Base-by-base conservation (phyloP, 2,888 invertebrate species). In the Dryococelus australis region DNA sequence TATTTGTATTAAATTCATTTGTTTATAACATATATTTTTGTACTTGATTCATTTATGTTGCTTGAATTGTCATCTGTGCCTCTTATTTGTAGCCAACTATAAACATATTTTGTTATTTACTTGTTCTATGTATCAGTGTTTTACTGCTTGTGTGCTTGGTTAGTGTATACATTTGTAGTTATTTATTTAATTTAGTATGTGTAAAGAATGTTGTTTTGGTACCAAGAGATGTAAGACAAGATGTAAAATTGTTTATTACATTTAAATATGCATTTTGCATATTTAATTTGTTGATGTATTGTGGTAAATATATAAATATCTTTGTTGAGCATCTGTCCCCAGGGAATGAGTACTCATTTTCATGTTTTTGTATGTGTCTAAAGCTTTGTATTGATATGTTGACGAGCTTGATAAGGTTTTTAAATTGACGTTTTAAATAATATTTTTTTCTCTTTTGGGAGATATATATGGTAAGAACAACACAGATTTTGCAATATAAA, bases 241-340 rank as follows among this genome's bases (percentile, higher is more conserved):
- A 65, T 65, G n/a, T 65, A 65, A 65, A 24, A 65, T 65, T 51
- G 51, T 51, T 51, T 65, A 65, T 65, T 65, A n/a, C 65, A 65
- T 65, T 65, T 8, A 65, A 65, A 65, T 20, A 65, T 65, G 65
- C 65, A 65, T 65, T 65, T n/a, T 16, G 65, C 65, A 24, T 65
- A 65, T 65, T 65, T 65, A 65, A n/a, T 10, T 65, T 65, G 65
- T 65, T 65, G 65, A 65, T 65, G 65, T 65, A 65, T 65, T 65
- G 65, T 65, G 65, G 65, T 65, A 65, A 65, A 65, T 65, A 65
- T 65, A 65, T 65, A n/a, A 65, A 65, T 65, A 47, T 65, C n/a
- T 65, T 65, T 65, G 65, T 65, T 65, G 65, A 65, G 65, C n/a
- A 65, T 65, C 65, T n/a, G n/a, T 24, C 65, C 65, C 8, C 16